phyloP scores from a whole-genome alignment of 2,797 vertebrate species.

The Tinamus major region DNA sequence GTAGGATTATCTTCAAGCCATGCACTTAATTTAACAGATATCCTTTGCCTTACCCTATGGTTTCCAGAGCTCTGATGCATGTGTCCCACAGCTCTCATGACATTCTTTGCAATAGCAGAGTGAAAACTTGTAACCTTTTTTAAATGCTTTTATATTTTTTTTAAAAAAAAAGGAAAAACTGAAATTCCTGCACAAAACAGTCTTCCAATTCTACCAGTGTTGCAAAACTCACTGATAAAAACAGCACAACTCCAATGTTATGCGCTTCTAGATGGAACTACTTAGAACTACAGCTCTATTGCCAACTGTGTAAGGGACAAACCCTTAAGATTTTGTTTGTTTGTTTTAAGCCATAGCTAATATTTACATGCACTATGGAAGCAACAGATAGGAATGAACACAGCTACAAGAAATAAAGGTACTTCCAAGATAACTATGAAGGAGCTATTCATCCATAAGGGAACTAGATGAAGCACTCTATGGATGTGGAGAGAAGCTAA shows the following conservation, averaged over 20 bases:
- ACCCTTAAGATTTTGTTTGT: neutral
- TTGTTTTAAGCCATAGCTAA: neutral
- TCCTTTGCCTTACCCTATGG: neutral
- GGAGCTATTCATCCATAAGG: neutral
- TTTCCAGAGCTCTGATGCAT: neutral
- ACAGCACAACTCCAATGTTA: neutral
- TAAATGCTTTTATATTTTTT: too few relatives aligned
- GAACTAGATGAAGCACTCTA: neutral
- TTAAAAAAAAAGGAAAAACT: neutral
- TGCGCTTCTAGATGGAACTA: neutral
- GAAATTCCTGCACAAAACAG: neutral
- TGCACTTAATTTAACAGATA: neutral
- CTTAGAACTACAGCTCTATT: neutral
- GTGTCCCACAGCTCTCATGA: neutral
- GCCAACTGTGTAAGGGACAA: neutral
- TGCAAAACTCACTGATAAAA: neutral
- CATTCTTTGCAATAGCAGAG: rapidly evolving
- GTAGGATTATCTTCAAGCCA: neutral
- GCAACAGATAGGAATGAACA: neutral
- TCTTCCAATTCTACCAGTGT: neutral
- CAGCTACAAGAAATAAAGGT: neutral
- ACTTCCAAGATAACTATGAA: neutral
- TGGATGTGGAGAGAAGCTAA: neutral
- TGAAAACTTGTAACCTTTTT: neutral
- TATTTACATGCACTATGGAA: neutral